Base-by-base conservation (phyloP, 1,140 invertebrate genomes). In the Nasonia vitripennis region DNA sequence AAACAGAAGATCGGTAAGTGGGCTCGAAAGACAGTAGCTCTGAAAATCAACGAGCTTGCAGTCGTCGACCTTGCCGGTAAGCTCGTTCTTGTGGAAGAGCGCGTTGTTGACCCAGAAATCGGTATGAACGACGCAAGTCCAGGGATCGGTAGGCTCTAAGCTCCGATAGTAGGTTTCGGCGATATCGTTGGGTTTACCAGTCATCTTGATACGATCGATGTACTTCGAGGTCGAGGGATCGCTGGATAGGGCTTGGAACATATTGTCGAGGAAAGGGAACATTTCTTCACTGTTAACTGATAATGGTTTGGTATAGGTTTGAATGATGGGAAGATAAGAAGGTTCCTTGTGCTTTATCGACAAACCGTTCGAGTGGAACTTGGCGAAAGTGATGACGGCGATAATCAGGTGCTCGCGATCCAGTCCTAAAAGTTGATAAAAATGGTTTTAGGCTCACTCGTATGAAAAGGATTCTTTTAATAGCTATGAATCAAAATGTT, bases 41-140 rank as follows among this genome's bases (percentile, higher is more conserved):
- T 96, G 95, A 81, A 95, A 95, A 87, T 96, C 95, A 0, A 96
- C 91, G 45, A 96, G 94, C 90, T 95, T 95, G 7, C 95, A 87
- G 67, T 94, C 91, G 0, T 92, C 87, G 0, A 94, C 91, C 34
- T 89, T 81, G 0, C 67, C 86, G 3, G 77, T 14, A 17, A 82
- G 87, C 87, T 93, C 88, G 3, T 86, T 87, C 87, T 93, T 88
- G 12, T 90, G 91, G 73, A 94, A 94, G 90, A 96, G 92, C 1
- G 95, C 92, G 86, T 96, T 96, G 87, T 95, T 96, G 6, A 93
- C 91, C 95, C 95, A 96, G 67, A 95, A 93, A 89, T 96, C 95
- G 0, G 93, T 91, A 78, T 96, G 95, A 4, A 93, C 89, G 34
- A 94, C 93, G 0, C 93, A 94, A 0, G 92, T 93, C 90, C 93